A percentile compares a stretch with the other conserved stretches of the same genome.
Conservation (phyloP, 2,113 vertebrate species). For the Ochotona princeps region DNA sequence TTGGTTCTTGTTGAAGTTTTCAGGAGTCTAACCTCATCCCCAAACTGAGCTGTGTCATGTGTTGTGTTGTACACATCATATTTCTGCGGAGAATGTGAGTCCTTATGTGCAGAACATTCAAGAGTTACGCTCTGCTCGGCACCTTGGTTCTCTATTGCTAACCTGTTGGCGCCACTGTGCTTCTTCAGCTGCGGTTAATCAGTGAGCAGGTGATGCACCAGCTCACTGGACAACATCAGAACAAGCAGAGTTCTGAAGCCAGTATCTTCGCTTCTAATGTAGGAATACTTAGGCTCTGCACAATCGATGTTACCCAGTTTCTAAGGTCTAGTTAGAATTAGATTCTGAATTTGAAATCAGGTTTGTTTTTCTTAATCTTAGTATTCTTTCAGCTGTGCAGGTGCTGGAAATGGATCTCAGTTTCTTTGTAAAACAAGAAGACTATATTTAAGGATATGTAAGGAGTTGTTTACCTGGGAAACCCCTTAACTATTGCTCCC, state of each 20-base stretch:
- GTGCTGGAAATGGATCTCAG: background rate
- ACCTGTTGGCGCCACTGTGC: background rate
- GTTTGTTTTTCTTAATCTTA: conserved; percentile 14
- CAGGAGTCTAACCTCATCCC: background rate
- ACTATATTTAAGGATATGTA: background rate
- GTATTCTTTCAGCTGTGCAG: background rate
- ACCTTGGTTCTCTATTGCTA: background rate
- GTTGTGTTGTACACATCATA: background rate
- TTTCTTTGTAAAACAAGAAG: background rate
- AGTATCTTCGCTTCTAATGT: background rate
- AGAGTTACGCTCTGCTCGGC: background rate
- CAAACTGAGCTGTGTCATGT: background rate
- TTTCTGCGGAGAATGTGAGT: background rate
- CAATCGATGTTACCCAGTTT: background rate
- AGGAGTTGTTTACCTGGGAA: background rate
- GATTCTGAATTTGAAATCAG: conserved; percentile 27
- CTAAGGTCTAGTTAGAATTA: background rate
- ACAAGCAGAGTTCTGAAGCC: background rate
- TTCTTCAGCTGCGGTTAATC: background rate
- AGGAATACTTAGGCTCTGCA: background rate
- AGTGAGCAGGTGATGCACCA: background rate
- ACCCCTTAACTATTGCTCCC: background rate
- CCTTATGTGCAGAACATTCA: background rate
- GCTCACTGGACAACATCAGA: background rate
- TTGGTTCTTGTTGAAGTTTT: background rate